Evolutionary conservation across 2,888 invertebrate species (phyloP).

Genomic region (Machimus rusticus): DNA sequence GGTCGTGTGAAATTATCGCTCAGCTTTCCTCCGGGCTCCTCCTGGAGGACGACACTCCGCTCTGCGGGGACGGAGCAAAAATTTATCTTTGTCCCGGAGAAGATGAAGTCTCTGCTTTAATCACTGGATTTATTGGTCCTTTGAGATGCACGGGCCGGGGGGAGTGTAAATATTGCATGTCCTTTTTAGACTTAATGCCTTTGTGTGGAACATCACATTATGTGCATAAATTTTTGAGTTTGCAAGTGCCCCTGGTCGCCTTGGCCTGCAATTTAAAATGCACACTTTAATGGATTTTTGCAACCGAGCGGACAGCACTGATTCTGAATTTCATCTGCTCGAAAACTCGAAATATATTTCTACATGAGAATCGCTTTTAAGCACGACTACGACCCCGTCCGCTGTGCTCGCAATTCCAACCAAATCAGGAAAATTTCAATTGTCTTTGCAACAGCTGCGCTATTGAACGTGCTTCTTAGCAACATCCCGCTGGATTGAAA

Average conservation of each 20-base stretch:
- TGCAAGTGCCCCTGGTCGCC: constrained; percentile 15
- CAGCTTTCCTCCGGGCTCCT: constrained; percentile 37
- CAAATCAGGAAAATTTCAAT: neutral
- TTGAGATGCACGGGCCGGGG: constrained; percentile 54
- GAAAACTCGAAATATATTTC: neutral
- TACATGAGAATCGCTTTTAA: too few relatives aligned
- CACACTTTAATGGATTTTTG: constrained; percentile 8
- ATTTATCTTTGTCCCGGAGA: constrained; percentile 45
- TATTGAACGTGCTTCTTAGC: neutral
- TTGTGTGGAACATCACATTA: constrained; percentile 37
- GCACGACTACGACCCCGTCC: neutral
- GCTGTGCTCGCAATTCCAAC: neutral
- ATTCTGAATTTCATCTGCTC: neutral
- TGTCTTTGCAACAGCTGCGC: neutral
- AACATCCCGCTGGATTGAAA: neutral
- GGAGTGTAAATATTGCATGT: constrained; percentile 42
- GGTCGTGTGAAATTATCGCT: constrained; percentile 47
- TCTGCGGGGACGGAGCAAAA: constrained; percentile 14
- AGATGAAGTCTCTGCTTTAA: constrained; percentile 55
- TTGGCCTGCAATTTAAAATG: neutral
- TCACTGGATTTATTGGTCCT: constrained; percentile 63
- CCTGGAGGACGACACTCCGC: constrained; percentile 10
- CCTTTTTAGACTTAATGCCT: constrained; percentile 42
- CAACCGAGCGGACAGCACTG: neutral
- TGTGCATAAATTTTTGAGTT: constrained; percentile 43